Evolutionary conservation across 2,113 vertebrate species (phyloP), one percentile per base, ranked within the genome.

Genomic region (Vimba vimba): DNA sequence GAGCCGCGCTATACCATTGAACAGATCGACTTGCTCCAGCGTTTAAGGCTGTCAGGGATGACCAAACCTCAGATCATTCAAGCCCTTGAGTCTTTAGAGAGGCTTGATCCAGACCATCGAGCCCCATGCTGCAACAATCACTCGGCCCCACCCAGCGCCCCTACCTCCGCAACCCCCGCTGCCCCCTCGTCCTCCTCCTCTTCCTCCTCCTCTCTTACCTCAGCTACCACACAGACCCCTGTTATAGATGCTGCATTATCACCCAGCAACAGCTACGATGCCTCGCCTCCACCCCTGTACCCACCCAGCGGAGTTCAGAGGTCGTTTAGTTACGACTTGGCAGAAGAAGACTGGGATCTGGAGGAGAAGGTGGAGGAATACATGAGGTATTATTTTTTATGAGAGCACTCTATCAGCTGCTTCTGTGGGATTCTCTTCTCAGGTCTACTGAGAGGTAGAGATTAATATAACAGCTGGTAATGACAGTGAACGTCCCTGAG

Each of bases 281-380:
- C 95, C 43, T 96, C 95, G 1, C 95, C 95, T 2, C 95, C 95
- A 1, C 95, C 95, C n/a, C 90, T 95, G 9, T 96, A 94, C 88
- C 93, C 94, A 6, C 90, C 93, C 84, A 91, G 89, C 0, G 94
- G 92, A 2, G 94, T 91, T 55, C 95, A 94, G 90, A 92, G 95
- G 84, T 94, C 94, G 0, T 96, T 95, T 84, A 95, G 93, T 90
- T 96, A 95, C 9, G 95, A 96, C 87, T 88, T 95, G 88, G 93
- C 91, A 5, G 95, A 96, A 75, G 95, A 96, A 78, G 95, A 96
- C 78, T 95, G 95, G 95, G 95, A 96, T 91, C 89, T 96, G 86
- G 95, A 96, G 87, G 95, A 96, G 89, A 95, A 95, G 88, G 95
- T 96, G 89, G 95, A 96, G 90, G 95, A 96, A 88, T 95, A 96